Evolutionary conservation across 2,888 invertebrate species (phyloP).

Genomic region (Epirrhoe alternata): DNA sequence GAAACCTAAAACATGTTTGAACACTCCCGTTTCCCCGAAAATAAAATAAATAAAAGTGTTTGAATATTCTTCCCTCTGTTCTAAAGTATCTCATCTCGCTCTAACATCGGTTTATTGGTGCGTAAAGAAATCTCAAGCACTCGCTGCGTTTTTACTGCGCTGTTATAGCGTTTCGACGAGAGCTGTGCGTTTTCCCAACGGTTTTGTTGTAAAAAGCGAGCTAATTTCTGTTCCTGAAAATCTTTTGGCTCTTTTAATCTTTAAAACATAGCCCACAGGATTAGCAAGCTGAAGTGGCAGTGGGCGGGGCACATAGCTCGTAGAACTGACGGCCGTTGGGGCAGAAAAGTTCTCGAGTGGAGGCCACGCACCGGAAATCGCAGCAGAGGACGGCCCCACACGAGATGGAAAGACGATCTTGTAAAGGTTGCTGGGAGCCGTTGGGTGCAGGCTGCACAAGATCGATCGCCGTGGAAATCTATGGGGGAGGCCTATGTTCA

Average conservation of each 20-base stretch:
- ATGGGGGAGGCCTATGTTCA: too few relatives aligned
- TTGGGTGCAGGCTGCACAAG: too few relatives aligned
- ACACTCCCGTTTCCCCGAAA: not conserved
- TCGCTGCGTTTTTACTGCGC: conserved; percentile 29
- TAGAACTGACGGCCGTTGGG: too few relatives aligned
- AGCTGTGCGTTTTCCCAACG: conserved; percentile 15
- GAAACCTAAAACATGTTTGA: not conserved
- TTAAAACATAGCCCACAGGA: too few relatives aligned
- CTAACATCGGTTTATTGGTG: not conserved
- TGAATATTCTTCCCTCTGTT: conserved; percentile 13
- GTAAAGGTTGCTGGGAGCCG: too few relatives aligned
- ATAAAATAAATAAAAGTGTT: not conserved
- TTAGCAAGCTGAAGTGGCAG: too few relatives aligned
- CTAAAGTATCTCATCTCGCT: conserved; percentile 16
- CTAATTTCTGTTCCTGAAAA: not conserved
- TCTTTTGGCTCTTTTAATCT: not conserved
- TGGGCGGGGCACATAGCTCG: too few relatives aligned
- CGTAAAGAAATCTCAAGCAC: conserved; percentile 31
- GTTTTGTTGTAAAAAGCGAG: conserved; percentile 6
- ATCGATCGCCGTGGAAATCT: too few relatives aligned
- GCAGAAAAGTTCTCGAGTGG: too few relatives aligned
- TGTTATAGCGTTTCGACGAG: conserved; percentile 26
- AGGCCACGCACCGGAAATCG: too few relatives aligned
- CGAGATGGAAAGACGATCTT: too few relatives aligned
- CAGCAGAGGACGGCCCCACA: too few relatives aligned